A percentile compares a stretch with the other conserved stretches of the same genome.
Conservation (phyloP, 2,888 invertebrate genomes). For the Tetragonisca angustula region DNA sequence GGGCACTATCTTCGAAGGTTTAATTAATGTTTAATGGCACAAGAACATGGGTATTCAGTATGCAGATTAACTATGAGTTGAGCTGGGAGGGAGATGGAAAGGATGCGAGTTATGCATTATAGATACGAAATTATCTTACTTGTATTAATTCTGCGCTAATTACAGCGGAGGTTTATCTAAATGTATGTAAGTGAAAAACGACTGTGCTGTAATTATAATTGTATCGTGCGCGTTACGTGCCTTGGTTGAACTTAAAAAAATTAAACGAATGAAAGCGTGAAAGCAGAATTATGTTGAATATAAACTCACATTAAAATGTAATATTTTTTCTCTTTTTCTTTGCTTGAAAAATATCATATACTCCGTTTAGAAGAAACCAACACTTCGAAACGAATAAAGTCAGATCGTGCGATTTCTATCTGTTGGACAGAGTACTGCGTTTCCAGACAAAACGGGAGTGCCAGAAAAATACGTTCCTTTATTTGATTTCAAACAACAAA, state of each 20-base stretch:
- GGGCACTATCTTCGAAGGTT: background rate
- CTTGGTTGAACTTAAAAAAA: too few species aligned
- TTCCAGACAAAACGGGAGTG: constrained; percentile 1
- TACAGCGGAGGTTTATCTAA: background rate
- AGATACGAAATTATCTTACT: too few species aligned
- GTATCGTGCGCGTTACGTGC: too few species aligned
- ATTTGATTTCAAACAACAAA: constrained; percentile 20
- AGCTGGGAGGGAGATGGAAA: too few species aligned
- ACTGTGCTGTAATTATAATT: too few species aligned
- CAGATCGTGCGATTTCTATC: background rate
- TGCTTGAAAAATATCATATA: background rate
- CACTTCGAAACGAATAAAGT: background rate
- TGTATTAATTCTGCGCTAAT: background rate
- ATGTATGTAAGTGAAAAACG: too few species aligned
- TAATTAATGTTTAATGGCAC: constrained; percentile 8
- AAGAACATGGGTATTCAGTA: background rate
- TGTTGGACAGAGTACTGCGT: background rate
- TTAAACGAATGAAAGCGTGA: too few species aligned
- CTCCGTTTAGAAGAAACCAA: background rate
- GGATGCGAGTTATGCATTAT: too few species aligned
- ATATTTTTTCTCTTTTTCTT: background rate
- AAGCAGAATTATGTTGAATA: too few species aligned
- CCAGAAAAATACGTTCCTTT: background rate
- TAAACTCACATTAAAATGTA: too few species aligned
- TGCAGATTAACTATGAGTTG: too few species aligned